Evolutionary conservation across 2,888 invertebrate species (phyloP).

Genomic region (Lamellibrachia satsuma): DNA sequence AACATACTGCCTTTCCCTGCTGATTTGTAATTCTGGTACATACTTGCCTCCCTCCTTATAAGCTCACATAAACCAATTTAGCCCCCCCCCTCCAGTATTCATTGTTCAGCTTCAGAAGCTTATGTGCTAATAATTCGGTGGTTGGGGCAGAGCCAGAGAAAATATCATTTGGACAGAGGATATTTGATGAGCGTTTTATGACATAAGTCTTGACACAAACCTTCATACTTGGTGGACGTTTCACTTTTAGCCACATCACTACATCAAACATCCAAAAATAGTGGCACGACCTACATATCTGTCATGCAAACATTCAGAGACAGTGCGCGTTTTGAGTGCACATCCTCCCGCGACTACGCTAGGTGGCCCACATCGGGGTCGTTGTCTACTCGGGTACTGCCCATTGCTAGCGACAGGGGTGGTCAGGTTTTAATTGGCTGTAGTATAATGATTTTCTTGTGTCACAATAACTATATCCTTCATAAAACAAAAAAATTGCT

Average conservation of each 20-base stretch:
- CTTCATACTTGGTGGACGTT: neutral
- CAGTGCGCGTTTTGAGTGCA: neutral
- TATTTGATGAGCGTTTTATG: neutral
- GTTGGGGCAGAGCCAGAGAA: too few relatives aligned
- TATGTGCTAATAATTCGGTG: too few relatives aligned
- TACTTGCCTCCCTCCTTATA: neutral
- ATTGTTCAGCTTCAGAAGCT: too few relatives aligned
- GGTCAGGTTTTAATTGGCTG: neutral
- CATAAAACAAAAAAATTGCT: neutral
- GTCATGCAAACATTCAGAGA: neutral
- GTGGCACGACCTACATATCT: neutral
- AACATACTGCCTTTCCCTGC: too few relatives aligned
- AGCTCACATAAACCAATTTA: too few relatives aligned
- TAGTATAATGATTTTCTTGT: neutral
- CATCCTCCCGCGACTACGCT: neutral
- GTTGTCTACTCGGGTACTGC: neutral
- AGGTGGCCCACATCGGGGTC: neutral
- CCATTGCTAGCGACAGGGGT: neutral
- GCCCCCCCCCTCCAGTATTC: too few relatives aligned
- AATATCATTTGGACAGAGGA: neutral
- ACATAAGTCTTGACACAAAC: neutral
- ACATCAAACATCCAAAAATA: conserved; percentile 10
- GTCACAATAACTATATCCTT: neutral
- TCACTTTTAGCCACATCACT: neutral
- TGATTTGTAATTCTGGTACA: neutral